Conservation (phyloP, 2,113 vertebrate genomes). For the Amazona vittata region DNA sequence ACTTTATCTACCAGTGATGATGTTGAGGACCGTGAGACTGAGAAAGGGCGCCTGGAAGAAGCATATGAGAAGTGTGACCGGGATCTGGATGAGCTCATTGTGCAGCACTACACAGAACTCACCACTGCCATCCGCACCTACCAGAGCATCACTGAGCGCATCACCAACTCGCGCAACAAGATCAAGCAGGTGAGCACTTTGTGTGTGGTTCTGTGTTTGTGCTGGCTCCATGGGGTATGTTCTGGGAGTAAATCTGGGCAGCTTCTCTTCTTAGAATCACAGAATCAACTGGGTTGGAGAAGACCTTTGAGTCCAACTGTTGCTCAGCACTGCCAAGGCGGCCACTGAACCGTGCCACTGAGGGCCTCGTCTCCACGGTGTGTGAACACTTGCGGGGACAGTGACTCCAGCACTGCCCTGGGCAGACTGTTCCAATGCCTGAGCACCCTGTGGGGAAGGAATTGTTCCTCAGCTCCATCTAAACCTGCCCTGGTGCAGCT, state of each 20-base stretch:
- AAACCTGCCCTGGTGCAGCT: too few relatives aligned
- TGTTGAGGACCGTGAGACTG: conserved; percentile 92
- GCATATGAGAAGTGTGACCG: conserved; percentile 95
- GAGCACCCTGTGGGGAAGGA: not conserved
- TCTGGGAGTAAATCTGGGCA: not conserved
- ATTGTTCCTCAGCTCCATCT: not conserved
- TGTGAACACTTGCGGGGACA: not conserved
- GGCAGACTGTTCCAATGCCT: not conserved
- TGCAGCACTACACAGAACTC: conserved; percentile 94
- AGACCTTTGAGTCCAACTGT: not conserved
- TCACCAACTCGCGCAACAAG: conserved; percentile 95
- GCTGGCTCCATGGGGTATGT: rapidly evolving
- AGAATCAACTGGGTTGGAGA: not conserved
- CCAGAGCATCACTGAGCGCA: conserved; percentile 98
- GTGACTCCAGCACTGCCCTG: too few relatives aligned
- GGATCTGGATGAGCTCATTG: conserved; percentile 90
- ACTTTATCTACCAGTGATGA: conserved; percentile 94
- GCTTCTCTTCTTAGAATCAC: too few relatives aligned
- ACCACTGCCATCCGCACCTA: conserved; percentile 97
- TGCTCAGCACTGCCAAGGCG: not conserved
- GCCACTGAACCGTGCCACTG: not conserved
- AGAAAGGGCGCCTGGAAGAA: conserved; percentile 93
- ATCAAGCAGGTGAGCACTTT: conserved; percentile 87
- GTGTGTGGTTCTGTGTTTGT: rapidly evolving
- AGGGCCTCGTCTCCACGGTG: rapidly evolving